These are phyloP conservation scores for Pteropus alecto DNA, from an alignment of 2,113 vertebrate genomes.

Conservation along the genomic window DNA sequence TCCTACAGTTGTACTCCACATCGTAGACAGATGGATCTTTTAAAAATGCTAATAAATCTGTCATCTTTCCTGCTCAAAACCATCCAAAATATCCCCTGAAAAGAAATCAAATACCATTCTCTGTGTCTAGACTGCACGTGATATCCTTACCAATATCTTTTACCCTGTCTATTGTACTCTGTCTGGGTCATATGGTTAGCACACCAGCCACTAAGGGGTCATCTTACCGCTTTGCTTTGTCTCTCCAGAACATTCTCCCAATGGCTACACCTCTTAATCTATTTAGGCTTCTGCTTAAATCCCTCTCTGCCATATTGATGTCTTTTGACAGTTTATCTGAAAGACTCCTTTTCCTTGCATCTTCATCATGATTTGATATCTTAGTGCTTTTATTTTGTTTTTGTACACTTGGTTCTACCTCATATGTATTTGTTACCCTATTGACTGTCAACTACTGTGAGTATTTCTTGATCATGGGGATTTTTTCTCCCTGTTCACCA, in stretches of 20 bases:
- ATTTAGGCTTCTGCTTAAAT: background rate
- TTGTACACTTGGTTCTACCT: background rate
- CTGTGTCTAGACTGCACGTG: fast-evolving
- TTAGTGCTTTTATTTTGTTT: background rate
- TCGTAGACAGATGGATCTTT: background rate
- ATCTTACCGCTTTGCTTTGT: background rate
- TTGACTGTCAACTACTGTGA: background rate
- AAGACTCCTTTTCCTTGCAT: background rate
- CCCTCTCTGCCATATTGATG: background rate
- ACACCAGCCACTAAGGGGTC: background rate
- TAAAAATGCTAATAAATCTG: background rate
- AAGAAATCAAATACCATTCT: background rate
- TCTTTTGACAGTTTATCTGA: background rate
- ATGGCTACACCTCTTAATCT: background rate
- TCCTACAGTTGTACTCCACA: background rate
- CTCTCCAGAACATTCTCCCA: background rate
- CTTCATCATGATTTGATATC: background rate
- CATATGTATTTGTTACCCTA: background rate
- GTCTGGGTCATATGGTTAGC: background rate
- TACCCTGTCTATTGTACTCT: background rate
- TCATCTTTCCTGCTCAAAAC: background rate
- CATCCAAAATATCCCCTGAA: background rate
- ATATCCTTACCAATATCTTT: background rate
- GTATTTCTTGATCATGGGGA: background rate
- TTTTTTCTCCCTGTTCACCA: background rate